Base-by-base conservation (phyloP, 2,113 vertebrate species). In the Rhagologus leucostigma region DNA sequence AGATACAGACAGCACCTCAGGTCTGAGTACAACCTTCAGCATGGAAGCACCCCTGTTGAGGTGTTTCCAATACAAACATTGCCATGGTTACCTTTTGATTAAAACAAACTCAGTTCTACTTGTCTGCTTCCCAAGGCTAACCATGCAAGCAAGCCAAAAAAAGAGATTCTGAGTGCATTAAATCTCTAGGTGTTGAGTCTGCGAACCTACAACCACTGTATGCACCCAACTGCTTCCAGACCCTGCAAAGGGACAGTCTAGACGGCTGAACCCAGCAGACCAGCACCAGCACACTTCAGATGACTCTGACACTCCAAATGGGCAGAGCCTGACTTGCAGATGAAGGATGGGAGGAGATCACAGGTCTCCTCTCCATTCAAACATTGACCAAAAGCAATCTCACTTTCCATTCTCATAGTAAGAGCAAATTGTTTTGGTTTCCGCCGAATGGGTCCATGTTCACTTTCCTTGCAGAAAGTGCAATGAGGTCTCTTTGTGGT, bases 21-120 rank as follows among this genome's bases (percentile, higher is more conserved):
- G 1, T 59, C 47, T 55, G 47, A 75, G n/a, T 39, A 56, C 75
- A 95, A 67, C 77, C 42, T 35, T n/a, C 71, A 90, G 86, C 79
- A 33, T 35, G 27, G 50, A 88, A 60, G 50, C 68, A 81, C 33
- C 52, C 78, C 73, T 63, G 56, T 78, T 81, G 83, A 70, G 64
- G 83, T 21, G 60, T 95, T 95, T 92, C 86, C 89, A 95, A 84
- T 33, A 95, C 84, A 96, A 92, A 95, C 37, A 92, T 75, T 64
- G 76, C 89, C 24, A 2, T 75, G 73, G 89, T 89, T 95, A 92
- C 91, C n/a, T 91, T 81, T 56, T 52, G 56, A 89, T 81, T 81
- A 89, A 93, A 86, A 86, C 47, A 74, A 96, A 78, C 47, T 63
- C 16, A 0, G 55, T 65, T 50, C 46, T 46, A 42, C 68, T 83